Percentiles rank a stretch among this genome's conserved stretches.
These are phyloP conservation scores for Cheilosia urbana DNA, from an alignment of 2,888 invertebrate genomes.

Conservation along the genomic window DNA sequence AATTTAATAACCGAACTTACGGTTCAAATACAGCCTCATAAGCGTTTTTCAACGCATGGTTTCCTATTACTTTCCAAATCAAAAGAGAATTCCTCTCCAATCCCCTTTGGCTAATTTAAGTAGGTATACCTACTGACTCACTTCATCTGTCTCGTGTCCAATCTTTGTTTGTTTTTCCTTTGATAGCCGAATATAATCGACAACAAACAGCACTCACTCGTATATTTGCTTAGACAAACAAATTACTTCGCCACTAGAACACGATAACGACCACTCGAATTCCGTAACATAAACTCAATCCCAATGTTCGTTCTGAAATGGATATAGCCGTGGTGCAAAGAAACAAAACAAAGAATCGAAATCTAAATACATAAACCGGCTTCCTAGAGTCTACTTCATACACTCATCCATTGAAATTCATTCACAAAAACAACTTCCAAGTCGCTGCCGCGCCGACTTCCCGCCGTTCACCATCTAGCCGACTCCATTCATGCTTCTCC, in stretches of 20 bases:
- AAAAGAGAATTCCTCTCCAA: not conserved
- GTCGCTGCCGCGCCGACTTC: not conserved
- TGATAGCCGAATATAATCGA: constrained; percentile 11
- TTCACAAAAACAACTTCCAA: constrained; percentile 70
- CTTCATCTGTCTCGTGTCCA: not conserved
- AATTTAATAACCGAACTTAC: too few species aligned
- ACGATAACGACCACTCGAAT: constrained; percentile 44
- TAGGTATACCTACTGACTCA: too few species aligned
- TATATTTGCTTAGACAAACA: constrained; percentile 32
- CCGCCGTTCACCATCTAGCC: not conserved
- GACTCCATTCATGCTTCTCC: constrained; percentile 62
- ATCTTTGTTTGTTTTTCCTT: constrained; percentile 1
- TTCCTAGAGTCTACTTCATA: constrained; percentile 34
- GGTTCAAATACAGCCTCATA: too few species aligned
- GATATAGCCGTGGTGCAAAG: constrained; percentile 45
- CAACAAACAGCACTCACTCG: not conserved
- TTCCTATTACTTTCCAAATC: not conserved
- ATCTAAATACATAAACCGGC: constrained; percentile 53
- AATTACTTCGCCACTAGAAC: constrained; percentile 46
- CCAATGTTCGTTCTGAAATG: constrained; percentile 53
- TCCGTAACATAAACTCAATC: constrained; percentile 45
- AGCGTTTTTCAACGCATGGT: too few species aligned
- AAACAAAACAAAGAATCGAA: constrained; percentile 14
- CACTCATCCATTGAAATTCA: constrained; percentile 62
- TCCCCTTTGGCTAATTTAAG: constrained; percentile 12